Evolutionary conservation across 2,113 vertebrate species (phyloP).

Genomic region (Motacilla alba): DNA sequence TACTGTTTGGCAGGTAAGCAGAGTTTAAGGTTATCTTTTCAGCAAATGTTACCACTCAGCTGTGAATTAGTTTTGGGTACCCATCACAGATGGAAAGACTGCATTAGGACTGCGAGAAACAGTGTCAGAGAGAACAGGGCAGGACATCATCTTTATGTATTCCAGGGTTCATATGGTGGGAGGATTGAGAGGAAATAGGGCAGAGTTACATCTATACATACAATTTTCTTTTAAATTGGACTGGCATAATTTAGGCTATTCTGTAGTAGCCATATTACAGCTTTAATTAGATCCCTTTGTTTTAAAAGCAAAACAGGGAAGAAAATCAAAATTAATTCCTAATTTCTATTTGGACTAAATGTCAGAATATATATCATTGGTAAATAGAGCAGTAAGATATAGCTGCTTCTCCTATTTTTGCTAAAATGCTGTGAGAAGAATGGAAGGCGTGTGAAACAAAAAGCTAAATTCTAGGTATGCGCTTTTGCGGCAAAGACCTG

Average conservation of each 20-base stretch:
- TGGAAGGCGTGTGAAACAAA: neutral
- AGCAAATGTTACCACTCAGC: neutral
- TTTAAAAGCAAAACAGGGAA: neutral
- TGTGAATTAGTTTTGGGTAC: neutral
- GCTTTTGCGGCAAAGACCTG: neutral
- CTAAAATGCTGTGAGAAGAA: neutral
- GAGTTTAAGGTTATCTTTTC: constrained; percentile 27
- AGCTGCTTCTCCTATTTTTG: neutral
- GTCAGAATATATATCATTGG: neutral
- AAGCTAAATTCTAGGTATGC: neutral
- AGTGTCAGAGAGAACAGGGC: neutral
- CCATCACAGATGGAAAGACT: neutral
- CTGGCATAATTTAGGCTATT: neutral
- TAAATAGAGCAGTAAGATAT: neutral
- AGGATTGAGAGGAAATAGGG: neutral
- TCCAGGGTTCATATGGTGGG: neutral
- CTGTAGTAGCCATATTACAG: neutral
- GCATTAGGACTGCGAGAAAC: neutral
- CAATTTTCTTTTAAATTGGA: neutral
- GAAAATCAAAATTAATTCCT: neutral
- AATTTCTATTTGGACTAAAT: neutral
- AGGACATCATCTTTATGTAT: neutral
- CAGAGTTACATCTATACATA: neutral
- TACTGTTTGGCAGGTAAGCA: neutral
- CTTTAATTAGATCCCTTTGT: neutral